Conservation (phyloP, 2,888 invertebrate genomes). For the Rhagium mordax region DNA sequence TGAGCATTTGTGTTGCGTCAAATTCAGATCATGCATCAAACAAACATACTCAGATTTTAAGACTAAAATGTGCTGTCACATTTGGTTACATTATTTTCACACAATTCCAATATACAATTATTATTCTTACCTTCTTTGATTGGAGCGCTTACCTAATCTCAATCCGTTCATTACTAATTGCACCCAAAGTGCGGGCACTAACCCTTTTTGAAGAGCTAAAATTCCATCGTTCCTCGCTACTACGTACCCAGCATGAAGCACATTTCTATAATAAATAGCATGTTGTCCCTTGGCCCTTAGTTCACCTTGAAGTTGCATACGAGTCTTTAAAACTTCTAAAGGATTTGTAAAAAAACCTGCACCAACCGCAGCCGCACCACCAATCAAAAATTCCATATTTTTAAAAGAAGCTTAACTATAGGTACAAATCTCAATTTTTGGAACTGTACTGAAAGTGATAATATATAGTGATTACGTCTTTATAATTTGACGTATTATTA, state of each 20-base stretch:
- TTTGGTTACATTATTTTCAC: no score
- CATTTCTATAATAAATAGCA: slow-evolving; percentile 79
- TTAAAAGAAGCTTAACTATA: background rate
- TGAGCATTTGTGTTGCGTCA: background rate
- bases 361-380: slow-evolving; percentile 73
- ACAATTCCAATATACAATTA: no score
- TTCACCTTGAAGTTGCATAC: slow-evolving; percentile 85
- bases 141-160: slow-evolving; percentile 70
- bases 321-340: slow-evolving; percentile 90
- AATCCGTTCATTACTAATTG: slow-evolving; percentile 79
- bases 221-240: slow-evolving; percentile 79
- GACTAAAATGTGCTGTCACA: no score
- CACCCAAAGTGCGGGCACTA: slow-evolving; percentile 88
- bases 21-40: no score
- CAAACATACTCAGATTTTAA: no score
- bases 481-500: background rate
- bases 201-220: slow-evolving; percentile 82
- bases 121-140: background rate
- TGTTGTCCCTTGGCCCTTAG: slow-evolving; percentile 76
- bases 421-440: no score
- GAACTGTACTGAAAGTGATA: background rate
- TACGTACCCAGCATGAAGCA: slow-evolving; percentile 79
- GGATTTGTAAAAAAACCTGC: slow-evolving; percentile 90
- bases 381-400: slow-evolving; percentile 69
- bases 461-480: background rate